A percentile compares a stretch with the other conserved stretches of the same genome.
Evolutionary conservation across 2,113 vertebrate species (phyloP).

Genomic region (Astur gentilis): DNA sequence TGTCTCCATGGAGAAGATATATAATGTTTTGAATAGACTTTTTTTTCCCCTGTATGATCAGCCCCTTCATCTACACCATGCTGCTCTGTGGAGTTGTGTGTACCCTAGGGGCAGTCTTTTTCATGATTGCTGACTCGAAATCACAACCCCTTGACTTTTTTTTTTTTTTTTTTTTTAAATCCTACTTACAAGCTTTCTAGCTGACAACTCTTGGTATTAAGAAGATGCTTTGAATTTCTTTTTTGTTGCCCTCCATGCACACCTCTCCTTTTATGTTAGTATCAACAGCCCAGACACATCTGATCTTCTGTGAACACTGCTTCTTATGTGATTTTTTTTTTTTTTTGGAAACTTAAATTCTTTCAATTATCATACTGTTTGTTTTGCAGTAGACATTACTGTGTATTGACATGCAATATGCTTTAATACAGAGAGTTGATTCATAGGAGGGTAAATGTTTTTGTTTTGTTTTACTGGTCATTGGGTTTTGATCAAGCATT

Average conservation of each 20-base stretch:
- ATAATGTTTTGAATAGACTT: not conserved
- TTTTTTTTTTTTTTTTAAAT: not conserved
- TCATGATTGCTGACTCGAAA: not conserved
- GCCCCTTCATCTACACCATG: not conserved
- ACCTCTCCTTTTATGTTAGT: not conserved
- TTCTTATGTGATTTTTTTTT: not conserved
- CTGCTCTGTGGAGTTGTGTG: not conserved
- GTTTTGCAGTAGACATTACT: not conserved
- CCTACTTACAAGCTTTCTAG: not conserved
- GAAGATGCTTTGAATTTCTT: not conserved
- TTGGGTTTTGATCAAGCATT: not conserved
- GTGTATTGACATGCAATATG: not conserved
- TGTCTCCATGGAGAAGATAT: not conserved
- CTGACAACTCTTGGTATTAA: not conserved
- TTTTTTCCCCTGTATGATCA: not conserved
- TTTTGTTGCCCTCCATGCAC: not conserved
- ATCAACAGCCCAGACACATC: not conserved
- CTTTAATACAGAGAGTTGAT: not conserved
- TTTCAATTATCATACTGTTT: not conserved
- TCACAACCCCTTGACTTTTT: not conserved
- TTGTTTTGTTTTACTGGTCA: not conserved
- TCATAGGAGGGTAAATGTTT: not conserved
- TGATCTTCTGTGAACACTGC: not conserved
- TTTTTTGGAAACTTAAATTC: not conserved
- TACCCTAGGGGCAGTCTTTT: not conserved